A percentile compares a stretch with the other conserved stretches of the same genome.
Evolutionary conservation across 2,113 vertebrate species (phyloP).

Genomic region (Nothocercus nigrocapillus): DNA sequence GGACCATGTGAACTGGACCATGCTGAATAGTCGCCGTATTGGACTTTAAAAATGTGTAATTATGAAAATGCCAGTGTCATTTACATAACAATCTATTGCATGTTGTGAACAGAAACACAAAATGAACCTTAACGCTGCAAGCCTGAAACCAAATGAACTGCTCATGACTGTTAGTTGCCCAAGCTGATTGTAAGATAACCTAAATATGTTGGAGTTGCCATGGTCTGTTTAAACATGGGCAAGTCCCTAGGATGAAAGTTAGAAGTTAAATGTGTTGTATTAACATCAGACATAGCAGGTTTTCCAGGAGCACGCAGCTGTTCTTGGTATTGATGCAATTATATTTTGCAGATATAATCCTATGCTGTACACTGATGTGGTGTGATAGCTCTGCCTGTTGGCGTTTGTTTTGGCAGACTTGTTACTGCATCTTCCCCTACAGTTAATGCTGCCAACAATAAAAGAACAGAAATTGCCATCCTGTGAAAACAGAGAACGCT

Average conservation of each 20-base stretch:
- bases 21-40: not conserved
- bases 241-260: not conserved
- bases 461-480: not conserved
- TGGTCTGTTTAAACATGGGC: not conserved
- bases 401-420: not conserved
- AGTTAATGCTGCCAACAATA: not conserved
- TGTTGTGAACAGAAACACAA: not conserved
- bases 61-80: not conserved
- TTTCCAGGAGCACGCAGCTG: not conserved
- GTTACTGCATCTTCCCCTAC: not conserved
- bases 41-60: not conserved
- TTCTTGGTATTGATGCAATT: not conserved
- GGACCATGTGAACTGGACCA: not conserved
- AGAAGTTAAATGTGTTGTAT: not conserved
- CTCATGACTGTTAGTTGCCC: not conserved
- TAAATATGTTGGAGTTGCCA: not conserved
- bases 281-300: accelerated
- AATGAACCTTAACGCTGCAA: not conserved
- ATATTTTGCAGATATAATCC: not conserved
- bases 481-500: not conserved
- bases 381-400: not conserved
- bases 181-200: no score
- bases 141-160: not conserved
- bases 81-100: not conserved
- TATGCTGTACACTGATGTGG: not conserved